Base-by-base conservation (phyloP, 1,140 invertebrate species). In the Elysia chlorotica region DNA sequence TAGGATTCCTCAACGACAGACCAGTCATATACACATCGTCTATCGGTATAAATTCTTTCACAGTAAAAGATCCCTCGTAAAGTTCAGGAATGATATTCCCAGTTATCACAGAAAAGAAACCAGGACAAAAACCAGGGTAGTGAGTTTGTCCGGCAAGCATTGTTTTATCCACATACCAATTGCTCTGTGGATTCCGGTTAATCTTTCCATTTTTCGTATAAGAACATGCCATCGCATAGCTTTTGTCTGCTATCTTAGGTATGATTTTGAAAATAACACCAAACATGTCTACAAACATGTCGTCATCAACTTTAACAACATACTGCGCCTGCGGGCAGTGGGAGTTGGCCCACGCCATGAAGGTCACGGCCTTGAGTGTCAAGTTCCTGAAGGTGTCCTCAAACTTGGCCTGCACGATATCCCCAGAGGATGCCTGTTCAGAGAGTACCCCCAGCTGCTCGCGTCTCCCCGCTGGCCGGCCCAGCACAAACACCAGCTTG, bases 301-400 rank as follows among this genome's bases (percentile, higher is more conserved):
- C 95, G 86, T 97, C 95, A 84, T 97, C 95, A 84, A 94, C 92
- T 90, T 97, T 97, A 5, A 97, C 89, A n/a, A 96, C 89, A 80
- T 91, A 94, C 67, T 91, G 88, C 0, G 91, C 89, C 23, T 90
- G 86, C 19, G 80, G 77, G 84, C 95, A 97, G 76, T 91, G 88
- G 5, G 84, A 85, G 1, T 89, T 83, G 0, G 91, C 91, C 94
- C 95, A 97, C 76, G 90, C 89, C 31, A 96, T 83, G 0, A 93
- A 94, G 92, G 95, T 95, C 0, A 95, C 81, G 79, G 96, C 94
- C 65, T 86, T 86, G 14, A 76, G 48, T 1, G 82, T 84, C 14
- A 86, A 61, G 72, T 85, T 82, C 21, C 65, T 66, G 56, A 81
- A 82, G 14, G 72, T 74, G 56, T 83, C 83, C 14, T 54, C 35